phyloP scores from a whole-genome alignment of 2,113 vertebrate genomes.

The Chionomys nivalis region DNA sequence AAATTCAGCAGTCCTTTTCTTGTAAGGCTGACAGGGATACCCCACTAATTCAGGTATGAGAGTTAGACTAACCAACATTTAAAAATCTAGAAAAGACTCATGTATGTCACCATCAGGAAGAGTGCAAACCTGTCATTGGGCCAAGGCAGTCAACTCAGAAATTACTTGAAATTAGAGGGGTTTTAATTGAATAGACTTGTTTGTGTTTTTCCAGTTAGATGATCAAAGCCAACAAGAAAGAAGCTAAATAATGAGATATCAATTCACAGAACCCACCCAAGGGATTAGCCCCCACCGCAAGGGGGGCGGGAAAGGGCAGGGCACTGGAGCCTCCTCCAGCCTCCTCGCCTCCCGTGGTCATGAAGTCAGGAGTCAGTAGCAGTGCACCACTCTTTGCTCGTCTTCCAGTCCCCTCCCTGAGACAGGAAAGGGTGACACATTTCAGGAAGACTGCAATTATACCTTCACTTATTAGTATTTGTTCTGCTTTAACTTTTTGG shows the following conservation, averaged over 20 bases:
- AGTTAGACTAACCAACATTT: neutral
- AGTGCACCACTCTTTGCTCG: neutral
- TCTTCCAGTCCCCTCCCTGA: neutral
- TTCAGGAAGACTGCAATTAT: slow-evolving; percentile 16
- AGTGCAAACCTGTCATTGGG: neutral
- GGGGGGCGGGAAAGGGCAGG: too few species aligned
- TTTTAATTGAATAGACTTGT: neutral
- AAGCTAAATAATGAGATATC: neutral
- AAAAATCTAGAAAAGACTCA: neutral
- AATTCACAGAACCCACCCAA: neutral
- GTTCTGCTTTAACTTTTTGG: neutral
- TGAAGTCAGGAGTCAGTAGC: neutral
- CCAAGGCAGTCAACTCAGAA: neutral
- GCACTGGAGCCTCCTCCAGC: too few species aligned
- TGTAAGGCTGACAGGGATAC: neutral
- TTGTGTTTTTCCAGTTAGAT: neutral
- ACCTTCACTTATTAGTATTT: neutral
- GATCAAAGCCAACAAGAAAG: neutral
- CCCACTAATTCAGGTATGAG: neutral
- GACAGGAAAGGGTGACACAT: neutral
- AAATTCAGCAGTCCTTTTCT: neutral
- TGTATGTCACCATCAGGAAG: neutral
- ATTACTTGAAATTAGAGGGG: neutral
- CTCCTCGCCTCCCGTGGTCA: neutral
- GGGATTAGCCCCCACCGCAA: neutral